Percentiles rank a stretch among this genome's conserved stretches.
These are phyloP conservation scores for Diorhabda elongata DNA, from an alignment of 1,140 invertebrate genomes.

Conservation along the genomic window DNA sequence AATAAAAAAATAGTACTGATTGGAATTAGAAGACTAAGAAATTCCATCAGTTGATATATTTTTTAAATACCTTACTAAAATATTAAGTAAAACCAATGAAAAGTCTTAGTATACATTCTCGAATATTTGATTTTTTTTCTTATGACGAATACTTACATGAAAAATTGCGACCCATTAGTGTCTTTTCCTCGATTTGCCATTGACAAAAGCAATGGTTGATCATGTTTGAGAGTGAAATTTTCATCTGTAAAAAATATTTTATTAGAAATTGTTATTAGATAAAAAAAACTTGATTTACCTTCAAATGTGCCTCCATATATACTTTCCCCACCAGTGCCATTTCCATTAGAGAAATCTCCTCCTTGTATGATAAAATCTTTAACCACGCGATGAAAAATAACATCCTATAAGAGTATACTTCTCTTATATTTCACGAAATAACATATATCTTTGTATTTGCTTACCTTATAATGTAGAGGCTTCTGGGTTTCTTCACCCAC, in stretches of 20 bases:
- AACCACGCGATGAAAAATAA: slow-evolving; percentile 86
- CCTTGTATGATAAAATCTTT: slow-evolving; percentile 91
- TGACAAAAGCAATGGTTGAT: slow-evolving; percentile 78
- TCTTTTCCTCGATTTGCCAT: slow-evolving; percentile 97
- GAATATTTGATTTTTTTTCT: too few species aligned
- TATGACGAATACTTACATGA: slow-evolving; percentile 68
- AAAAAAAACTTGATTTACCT: slow-evolving; percentile 51
- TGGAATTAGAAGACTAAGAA: too few species aligned
- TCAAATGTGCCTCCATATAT: slow-evolving; percentile 87
- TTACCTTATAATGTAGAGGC: slow-evolving; percentile 66
- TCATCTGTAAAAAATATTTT: slow-evolving; percentile 68
- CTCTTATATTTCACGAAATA: neutral
- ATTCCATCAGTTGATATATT: too few species aligned
- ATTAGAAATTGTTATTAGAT: too few species aligned
- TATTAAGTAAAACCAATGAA: too few species aligned
- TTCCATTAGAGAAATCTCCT: slow-evolving; percentile 82
- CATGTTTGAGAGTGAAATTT: slow-evolving; percentile 86
- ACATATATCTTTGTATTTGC: neutral
- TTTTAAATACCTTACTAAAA: too few species aligned
- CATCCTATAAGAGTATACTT: slow-evolving; percentile 53
- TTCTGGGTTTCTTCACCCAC: slow-evolving; percentile 69
- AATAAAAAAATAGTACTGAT: too few species aligned
- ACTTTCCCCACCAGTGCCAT: slow-evolving; percentile 87
- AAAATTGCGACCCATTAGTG: slow-evolving; percentile 98
- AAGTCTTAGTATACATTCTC: too few species aligned